Evolutionary conservation across 2,888 invertebrate species (phyloP).

Genomic region (Ephialtes manifestator): DNA sequence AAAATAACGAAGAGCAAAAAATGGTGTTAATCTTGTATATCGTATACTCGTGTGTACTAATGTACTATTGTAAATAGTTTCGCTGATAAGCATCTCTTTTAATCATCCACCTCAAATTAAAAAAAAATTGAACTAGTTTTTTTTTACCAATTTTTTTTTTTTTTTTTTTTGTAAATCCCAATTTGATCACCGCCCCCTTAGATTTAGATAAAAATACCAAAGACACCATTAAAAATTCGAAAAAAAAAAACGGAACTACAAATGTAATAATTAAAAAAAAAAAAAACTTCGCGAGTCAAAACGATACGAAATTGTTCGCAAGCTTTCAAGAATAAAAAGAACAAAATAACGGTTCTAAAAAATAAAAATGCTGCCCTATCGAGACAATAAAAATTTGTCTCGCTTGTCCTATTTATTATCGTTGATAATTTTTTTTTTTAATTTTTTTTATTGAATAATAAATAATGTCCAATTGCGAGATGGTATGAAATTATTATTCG

Average conservation of each 20-base stretch:
- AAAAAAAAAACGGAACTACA: not conserved
- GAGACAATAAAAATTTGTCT: slow-evolving; percentile 24
- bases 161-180: too few species aligned
- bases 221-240: not conserved
- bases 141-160: too few species aligned
- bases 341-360: slow-evolving; percentile 19
- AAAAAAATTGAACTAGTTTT: not conserved
- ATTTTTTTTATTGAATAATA: slow-evolving; percentile 29
- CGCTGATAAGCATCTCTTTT: slow-evolving; percentile 24
- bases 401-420: slow-evolving; percentile 29
- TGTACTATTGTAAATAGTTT: slow-evolving; percentile 62
- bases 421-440: not conserved
- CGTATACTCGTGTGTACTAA: slow-evolving; percentile 43
- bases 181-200: not conserved
- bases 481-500: slow-evolving; percentile 45
- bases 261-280: not conserved
- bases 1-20: slow-evolving; percentile 27
- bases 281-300: slow-evolving; percentile 28
- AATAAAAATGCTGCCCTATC: slow-evolving; percentile 25
- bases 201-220: not conserved
- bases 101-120: not conserved
- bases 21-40: slow-evolving; percentile 46
- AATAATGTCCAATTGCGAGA: slow-evolving; percentile 37
- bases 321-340: slow-evolving; percentile 54
- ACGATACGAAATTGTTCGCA: slow-evolving; percentile 63